phyloP scores from a whole-genome alignment of 2,888 invertebrate genomes.

The Diadegma fenestrale region DNA sequence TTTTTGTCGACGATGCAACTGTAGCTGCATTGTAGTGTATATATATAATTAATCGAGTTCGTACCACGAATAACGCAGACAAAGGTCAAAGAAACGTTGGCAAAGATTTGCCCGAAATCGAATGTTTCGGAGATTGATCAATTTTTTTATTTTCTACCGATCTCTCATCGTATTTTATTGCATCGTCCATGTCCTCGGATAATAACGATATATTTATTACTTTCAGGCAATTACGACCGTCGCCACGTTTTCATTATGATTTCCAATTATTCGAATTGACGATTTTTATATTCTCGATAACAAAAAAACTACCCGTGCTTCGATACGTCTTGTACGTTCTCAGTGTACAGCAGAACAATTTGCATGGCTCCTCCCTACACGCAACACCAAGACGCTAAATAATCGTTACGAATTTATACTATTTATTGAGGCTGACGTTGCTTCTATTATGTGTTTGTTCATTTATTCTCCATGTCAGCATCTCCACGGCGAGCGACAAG shows the following conservation, averaged over 20 bases:
- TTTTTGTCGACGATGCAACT: neutral
- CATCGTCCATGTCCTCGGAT: constrained; percentile 5
- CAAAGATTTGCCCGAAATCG: neutral
- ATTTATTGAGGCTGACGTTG: constrained; percentile 38
- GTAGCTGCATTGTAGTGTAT: constrained; percentile 40
- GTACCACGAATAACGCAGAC: constrained; percentile 14
- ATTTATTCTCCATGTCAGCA: constrained; percentile 55
- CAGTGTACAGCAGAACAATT: neutral
- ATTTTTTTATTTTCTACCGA: neutral
- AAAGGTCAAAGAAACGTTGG: constrained; percentile 19
- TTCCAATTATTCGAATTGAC: constrained; percentile 6
- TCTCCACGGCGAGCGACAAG: constrained; percentile 33
- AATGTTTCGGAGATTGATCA: neutral
- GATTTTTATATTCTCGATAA: neutral
- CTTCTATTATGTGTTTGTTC: constrained; percentile 34
- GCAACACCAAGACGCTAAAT: constrained; percentile 29
- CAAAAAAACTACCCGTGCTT: neutral
- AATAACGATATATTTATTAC: constrained; percentile 2
- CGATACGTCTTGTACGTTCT: neutral
- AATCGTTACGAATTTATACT: constrained; percentile 26
- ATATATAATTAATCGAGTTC: constrained; percentile 56
- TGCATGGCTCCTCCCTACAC: constrained; percentile 44
- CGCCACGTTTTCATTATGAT: neutral
- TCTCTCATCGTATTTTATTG: neutral
- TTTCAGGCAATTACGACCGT: constrained; percentile 29